Base-by-base conservation (phyloP, 2,888 invertebrate species). In the Rutpela maculata region DNA sequence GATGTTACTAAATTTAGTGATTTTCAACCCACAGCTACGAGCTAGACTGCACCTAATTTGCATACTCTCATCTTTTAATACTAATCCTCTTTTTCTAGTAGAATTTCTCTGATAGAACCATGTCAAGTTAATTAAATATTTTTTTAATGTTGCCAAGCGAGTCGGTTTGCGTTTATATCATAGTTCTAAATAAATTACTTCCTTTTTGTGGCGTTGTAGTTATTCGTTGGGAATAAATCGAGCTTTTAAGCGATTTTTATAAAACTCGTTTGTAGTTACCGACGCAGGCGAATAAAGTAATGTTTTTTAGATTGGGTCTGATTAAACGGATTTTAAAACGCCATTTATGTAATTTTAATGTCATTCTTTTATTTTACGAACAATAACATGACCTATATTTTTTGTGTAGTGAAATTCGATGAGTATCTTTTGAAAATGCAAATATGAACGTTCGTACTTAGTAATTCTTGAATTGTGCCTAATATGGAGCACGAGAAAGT, bases 111-210 rank as follows among this genome's bases (percentile, higher is more conserved):
- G 11, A 38, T 35, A 26, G 60, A 65, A 17, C 38, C 17, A 65
- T 38, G 65, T 65, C 65, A 65, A 65, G 31, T 65, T 65, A 50
- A 65, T 38, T 35, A 35, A 65, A 35, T 38, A 11, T 38, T 65
- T 18, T 65, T 31, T 35, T 18, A 35, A 17, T 35, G 38, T 38
- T 65, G 26, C 38, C 60, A 60, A 22, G 60, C 15, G 7, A 60
- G 60, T 3, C 50, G 50, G 50, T 50, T 1, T 7, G 50, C 50
- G n/a, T 50, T 50, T 50, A 50, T 50, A n/a, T 50, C 50, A 50
- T n/a, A 50, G 50, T 50, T 50, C 50, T 50, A 50, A 50, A 50
- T 50, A 50, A 50, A 50, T 50, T 50, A 50, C 50, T 50, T 50
- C 50, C 50, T 50, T 50, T 50, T 50, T 50, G 50, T 50, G 50